These are phyloP conservation scores for Elanoides forficatus DNA, from an alignment of 2,113 vertebrate species.

Conservation along the genomic window DNA sequence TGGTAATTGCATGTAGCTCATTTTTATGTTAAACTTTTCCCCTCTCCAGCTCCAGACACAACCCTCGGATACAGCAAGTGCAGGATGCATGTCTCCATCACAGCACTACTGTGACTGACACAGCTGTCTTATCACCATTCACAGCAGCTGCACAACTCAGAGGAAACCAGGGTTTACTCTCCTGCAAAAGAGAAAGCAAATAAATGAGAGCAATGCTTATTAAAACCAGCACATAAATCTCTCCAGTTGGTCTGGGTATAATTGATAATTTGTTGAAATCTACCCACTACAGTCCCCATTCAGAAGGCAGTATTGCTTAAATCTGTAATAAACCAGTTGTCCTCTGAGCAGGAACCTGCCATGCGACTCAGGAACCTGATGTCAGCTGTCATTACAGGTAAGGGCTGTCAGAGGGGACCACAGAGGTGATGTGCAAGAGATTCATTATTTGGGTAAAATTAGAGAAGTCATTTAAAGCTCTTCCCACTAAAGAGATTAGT, in stretches of 20 bases:
- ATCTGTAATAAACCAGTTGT: not conserved
- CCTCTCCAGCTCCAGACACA: not conserved
- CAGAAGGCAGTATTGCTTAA: not conserved
- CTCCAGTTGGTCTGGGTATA: not conserved
- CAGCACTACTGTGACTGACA: not conserved
- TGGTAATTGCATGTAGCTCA: not conserved
- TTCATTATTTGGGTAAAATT: not conserved
- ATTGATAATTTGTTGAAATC: not conserved
- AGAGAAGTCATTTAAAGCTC: not conserved
- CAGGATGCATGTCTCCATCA: not conserved
- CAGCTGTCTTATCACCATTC: not conserved
- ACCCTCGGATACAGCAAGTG: not conserved
- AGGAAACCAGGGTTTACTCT: not conserved
- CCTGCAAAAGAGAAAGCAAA: not conserved
- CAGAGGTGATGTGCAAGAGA: not conserved
- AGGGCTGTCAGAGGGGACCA: not conserved
- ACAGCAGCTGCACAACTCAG: not conserved
- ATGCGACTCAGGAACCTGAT: not conserved
- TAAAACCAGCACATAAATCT: not conserved
- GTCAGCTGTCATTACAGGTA: not conserved
- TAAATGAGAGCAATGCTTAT: not conserved
- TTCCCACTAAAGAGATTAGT: not conserved
- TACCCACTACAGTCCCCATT: not conserved
- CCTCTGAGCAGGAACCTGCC: not conserved
- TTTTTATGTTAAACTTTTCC: not conserved